Percentiles rank a stretch among this genome's conserved stretches.
Evolutionary conservation across 2,888 invertebrate species (phyloP).

Genomic region (Panzeria rudis): DNA sequence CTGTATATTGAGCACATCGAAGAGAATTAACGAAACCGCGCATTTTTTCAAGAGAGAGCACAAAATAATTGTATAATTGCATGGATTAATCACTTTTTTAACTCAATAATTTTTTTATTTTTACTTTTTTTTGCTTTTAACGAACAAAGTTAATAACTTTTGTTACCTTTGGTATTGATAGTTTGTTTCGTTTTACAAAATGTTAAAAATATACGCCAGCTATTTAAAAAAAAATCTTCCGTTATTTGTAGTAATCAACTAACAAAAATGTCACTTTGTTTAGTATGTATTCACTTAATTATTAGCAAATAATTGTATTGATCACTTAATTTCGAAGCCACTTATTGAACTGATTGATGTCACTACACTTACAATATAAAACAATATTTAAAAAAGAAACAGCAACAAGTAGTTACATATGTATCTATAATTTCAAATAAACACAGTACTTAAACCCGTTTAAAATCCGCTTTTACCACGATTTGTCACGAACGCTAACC

Average conservation of each 20-base stretch:
- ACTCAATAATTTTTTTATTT: background rate
- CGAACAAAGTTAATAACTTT: background rate
- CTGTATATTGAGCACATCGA: slow-evolving; percentile 21
- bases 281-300: background rate
- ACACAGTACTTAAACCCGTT: slow-evolving; percentile 53
- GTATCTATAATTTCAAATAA: slow-evolving; percentile 3
- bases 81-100: slow-evolving; percentile 32
- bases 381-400: background rate
- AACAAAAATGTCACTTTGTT: background rate
- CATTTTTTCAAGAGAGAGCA: slow-evolving; percentile 12
- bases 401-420: background rate
- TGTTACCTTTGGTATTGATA: background rate
- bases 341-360: background rate
- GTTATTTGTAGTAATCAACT: slow-evolving; percentile 8
- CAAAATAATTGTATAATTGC: background rate
- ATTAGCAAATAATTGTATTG: background rate
- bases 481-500: slow-evolving; percentile 63
- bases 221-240: slow-evolving; percentile 15
- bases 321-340: background rate
- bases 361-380: too few relatives aligned
- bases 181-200: background rate
- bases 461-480: slow-evolving; percentile 58
- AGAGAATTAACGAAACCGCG: slow-evolving; percentile 2
- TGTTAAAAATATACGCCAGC: background rate
- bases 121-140: background rate